Base-by-base conservation (phyloP, 64 coral and sea anemone genomes). In the Catalaphyllia jardinei region DNA sequence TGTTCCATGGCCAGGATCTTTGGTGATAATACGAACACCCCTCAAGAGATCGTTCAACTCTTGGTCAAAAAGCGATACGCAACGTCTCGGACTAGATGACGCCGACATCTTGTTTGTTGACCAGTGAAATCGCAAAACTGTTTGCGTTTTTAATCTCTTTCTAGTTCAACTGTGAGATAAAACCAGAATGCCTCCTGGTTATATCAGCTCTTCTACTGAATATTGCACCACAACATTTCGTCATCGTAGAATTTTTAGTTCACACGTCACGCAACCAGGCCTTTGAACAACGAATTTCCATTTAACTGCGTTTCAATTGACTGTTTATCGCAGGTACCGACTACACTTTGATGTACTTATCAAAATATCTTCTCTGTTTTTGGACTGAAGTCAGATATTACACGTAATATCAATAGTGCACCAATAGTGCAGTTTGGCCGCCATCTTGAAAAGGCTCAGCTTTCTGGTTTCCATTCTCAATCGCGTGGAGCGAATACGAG, bases 141-240 rank as follows among this genome's bases (percentile, higher is more conserved):
- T 24, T 28, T 69, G 10, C 10, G 25, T 69, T 27, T 0, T 4
- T 69, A 22, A 27, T 11, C 24, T 8, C 65, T 69, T 69, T 24
- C 65, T 69, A 27, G 25, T 69, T 27, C 20, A 69, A 69, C 62
- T 25, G 65, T 69, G 25, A 69, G 4, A 0, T 24, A 25, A 8
- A 27, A 11, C 9, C 9, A 20, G 31, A 63, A 24, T 39, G 2
- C 10, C 59, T 67, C 3, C 4, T n/a, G 20, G 2, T 49, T 69
- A n/a, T 25, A 39, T 22, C 51, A 27, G 65, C 25, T 31, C 52
- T 67, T 25, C 35, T 4, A 24, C 38, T 39, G 46, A n/a, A 57
- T 46, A 83, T 83, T 83, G 80, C 80, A 83, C 80, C 80, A 83
- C 31, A 31, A 69, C 4, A n/a, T 69, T 69, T 29, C n/a, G 24